Conservation (phyloP, 2,888 invertebrate species). For the Athripsodes cinereus region DNA sequence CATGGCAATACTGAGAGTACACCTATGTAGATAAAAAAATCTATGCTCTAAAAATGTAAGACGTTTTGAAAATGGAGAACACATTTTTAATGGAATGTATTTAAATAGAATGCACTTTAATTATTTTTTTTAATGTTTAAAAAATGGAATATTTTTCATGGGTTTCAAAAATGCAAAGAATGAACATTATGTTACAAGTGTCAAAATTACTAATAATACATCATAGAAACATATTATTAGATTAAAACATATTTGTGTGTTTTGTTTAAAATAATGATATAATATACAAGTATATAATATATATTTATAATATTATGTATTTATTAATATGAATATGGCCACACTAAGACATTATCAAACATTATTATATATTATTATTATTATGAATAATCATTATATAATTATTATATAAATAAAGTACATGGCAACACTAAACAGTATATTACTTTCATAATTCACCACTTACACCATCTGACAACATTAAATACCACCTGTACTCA, state of each 20-base stretch:
- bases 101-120: too few species aligned
- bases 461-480: slow-evolving; percentile 1
- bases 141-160: too few species aligned
- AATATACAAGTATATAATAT: slow-evolving; percentile 2
- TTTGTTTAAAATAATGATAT: not conserved
- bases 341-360: slow-evolving; percentile 27
- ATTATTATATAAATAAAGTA: slow-evolving; percentile 24
- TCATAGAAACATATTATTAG: too few species aligned
- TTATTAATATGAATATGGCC: slow-evolving; percentile 15
- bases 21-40: too few species aligned
- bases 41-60: too few species aligned
- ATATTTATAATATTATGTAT: not conserved
- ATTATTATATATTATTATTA: slow-evolving; percentile 25
- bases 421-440: slow-evolving; percentile 26
- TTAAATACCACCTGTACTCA: not conserved
- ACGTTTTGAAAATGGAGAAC: too few species aligned
- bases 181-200: too few species aligned
- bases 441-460: slow-evolving; percentile 12
- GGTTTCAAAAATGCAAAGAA: too few species aligned
- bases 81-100: too few species aligned
- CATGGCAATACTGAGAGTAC: too few species aligned
- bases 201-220: too few species aligned
- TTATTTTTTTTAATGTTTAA: too few species aligned
- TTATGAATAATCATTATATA: slow-evolving; percentile 14
- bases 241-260: not conserved